Evolutionary conservation across 2,113 vertebrate genomes (phyloP), one percentile per base, ranked within the genome.

Genomic region (Spermophilus dauricus): DNA sequence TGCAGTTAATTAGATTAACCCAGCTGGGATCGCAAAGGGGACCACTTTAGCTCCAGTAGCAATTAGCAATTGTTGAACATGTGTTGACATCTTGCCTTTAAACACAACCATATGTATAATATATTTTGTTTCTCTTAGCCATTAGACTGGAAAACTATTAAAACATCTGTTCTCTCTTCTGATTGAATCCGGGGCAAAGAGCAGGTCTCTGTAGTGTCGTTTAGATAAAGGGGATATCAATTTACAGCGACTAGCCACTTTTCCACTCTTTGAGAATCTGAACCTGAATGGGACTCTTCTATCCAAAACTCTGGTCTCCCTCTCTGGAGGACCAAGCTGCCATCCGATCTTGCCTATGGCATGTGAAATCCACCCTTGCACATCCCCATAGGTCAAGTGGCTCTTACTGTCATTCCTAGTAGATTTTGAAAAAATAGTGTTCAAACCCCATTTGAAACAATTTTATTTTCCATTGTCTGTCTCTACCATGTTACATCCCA

Each of bases 131-230:
- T 98, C 92, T 76, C 87, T 65, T 72, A 97, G 96, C 95, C 96
- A 83, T 26, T 91, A 65, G 96, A 87, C 96, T 97, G 96, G 97
- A 97, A 98, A 97, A 96, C 94, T 95, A 93, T 97, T 97, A 98
- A 97, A 97, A 97, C 96, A 98, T 98, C 95, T 97, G 98, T 86
- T 98, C 97, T 97, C 96, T 96, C 95, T 98, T 97, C 75, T 77
- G 72, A 88, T 86, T 94, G 96, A 96, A 96, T 93, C 37, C 4
- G 65, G 96, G 90, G 80, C 94, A 97, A 87, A 97, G 96, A 75
- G 94, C 94, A 96, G 63, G 78, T 96, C 97, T 95, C 93, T 51
- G 86, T 11, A 34, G 93, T 86, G 73, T 94, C 95, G 84, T 95
- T 95, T 85, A 70, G 89, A 94, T 92, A 70, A 78, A 69, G 95